Base-by-base conservation (phyloP, 2,888 invertebrate genomes). In the Xylota sylvarum region DNA sequence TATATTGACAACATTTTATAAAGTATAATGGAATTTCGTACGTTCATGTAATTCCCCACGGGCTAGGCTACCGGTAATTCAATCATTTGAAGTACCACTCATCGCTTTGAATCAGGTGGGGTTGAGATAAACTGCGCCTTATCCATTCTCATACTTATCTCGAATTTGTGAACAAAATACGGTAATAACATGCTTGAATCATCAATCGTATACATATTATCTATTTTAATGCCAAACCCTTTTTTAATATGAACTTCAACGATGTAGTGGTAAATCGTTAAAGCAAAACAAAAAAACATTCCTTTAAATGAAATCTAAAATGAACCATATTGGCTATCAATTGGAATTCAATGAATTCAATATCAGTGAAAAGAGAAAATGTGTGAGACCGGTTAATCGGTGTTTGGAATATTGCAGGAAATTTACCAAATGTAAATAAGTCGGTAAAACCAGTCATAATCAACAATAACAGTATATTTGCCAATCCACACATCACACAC, bases 91-190 rank as follows among this genome's bases (percentile, higher is more conserved):
- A 23, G 14, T 43, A 43, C 37, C 19, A 19, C 12, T 37, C 35
- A 14, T 5, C 50, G 30, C 6, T 37, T 14, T 35, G 5, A 67
- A 58, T 65, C 58, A 46, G 2, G 30, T 48, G 5, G 32, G 30
- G 10, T 14, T 10, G n/a, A 60, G 32, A 78, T 70, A 35, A 78
- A 78, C 43, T 62, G 30, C 78, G 70, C 62, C 70, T 43, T 40
- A 77, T 55, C 43, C 32, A 43, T 17, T 23, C 23, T 10, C 19
- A 4, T 23, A 6, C 50, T 23, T 12, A 23, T 17, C 23, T 23
- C 14, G 3, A 43, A 17, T 46, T 17, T 46, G 17, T 17, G 3
- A 17, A 5, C 9, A 46, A 46, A 46, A 46, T 17, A 17, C 14
- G 5, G 7, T 6, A 48, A 19, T 3, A 48, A 19, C 19, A 2